Evolutionary conservation across 1,140 invertebrate genomes (phyloP), one percentile per base, ranked within the genome.

Genomic region (Conus betulinus): DNA sequence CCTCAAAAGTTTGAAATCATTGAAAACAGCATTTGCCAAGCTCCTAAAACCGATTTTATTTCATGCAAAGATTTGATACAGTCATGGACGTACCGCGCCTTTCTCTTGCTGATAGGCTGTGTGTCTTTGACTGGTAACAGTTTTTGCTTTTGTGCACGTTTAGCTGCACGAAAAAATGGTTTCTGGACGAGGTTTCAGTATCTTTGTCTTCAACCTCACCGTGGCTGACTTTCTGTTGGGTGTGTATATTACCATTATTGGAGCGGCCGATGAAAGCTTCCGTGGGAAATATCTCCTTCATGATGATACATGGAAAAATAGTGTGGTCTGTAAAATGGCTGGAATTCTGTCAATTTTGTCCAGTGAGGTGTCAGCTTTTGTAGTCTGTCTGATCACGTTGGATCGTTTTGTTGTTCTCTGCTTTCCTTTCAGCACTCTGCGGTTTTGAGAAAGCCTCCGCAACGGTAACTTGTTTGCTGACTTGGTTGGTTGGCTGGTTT

Each of bases 211-310:
- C 15, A 93, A 93, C 88, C 87, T 94, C 15, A 88, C 90, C 60
- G 15, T 92, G 20, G 60, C 60, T 27, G 93, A 94, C 85, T 90
- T 93, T 39, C 85, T 93, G 17, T 93, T 93, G 93, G 93, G 93
- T 2, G 63, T 93, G 7, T 94, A 94, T 85, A 71, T 93, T 63
- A 78, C 91, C 1, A 91, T 94, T 15, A 93, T 94, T 25, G 93
- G 91, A 8, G 74, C 87, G 6, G 91, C 91, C 1, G 93, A 94
- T 76, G 67, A 82, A 5, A 51, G 84, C 15, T 93, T 90, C 84
- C 88, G 90, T 11, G 92, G 91, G 27, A 74, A 55, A 17, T 94
- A 93, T 81, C 85, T 90, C 15, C 90, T 84, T 55, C 63, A 93
- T 78, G 93, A 91, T 17, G 67, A 55, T 10, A 15, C 57, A 1